Evolutionary conservation across 2,113 vertebrate genomes (phyloP).

Genomic region (Equus przewalskii): DNA sequence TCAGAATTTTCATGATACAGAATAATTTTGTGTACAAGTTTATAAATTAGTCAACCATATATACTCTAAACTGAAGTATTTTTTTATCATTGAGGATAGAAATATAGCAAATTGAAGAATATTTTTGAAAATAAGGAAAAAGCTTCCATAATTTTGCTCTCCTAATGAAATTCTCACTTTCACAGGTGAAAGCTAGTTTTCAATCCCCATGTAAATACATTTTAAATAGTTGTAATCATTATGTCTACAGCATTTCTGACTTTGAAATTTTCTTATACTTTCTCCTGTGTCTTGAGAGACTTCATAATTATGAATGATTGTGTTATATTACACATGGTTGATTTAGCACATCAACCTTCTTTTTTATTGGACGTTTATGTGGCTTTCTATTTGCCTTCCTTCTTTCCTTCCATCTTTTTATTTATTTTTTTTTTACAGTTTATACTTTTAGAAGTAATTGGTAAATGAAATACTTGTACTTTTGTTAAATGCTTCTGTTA

Average conservation of each 20-base stretch:
- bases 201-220: background rate
- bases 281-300: background rate
- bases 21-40: background rate
- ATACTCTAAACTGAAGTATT: background rate
- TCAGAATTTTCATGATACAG: background rate
- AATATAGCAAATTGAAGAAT: background rate
- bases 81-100: background rate
- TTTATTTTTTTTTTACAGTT: background rate
- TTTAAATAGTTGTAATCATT: background rate
- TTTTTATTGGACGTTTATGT: background rate
- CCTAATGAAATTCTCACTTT: background rate
- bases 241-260: background rate
- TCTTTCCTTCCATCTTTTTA: background rate
- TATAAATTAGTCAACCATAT: background rate
- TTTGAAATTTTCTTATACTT: background rate
- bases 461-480: background rate
- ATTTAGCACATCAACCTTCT: background rate
- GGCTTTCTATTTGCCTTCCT: background rate
- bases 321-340: background rate
- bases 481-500: background rate
- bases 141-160: background rate
- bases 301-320: background rate
- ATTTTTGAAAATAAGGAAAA: background rate
- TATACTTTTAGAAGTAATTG: background rate
- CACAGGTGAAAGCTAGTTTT: background rate